These are phyloP conservation scores for Mormyrus proboscirostris DNA, from an alignment of 2,797 vertebrate genomes.

Conservation along the genomic window DNA sequence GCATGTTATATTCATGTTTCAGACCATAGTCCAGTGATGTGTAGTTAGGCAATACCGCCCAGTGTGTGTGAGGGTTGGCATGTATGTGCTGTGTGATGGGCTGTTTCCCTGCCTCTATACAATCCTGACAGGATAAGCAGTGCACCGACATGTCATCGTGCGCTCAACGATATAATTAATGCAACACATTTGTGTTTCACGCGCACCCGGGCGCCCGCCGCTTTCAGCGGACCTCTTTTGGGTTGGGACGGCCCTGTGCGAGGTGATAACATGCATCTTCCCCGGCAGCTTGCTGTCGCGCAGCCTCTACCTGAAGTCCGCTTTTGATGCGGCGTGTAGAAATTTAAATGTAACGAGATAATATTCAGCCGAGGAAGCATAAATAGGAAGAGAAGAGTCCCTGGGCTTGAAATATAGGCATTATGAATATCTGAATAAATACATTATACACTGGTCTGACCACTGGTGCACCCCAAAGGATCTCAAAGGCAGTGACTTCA, in stretches of 20 bases:
- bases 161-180: neutral
- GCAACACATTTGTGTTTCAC: neutral
- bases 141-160: neutral
- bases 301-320: neutral
- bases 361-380: neutral
- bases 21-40: no score
- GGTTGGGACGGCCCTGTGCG: neutral
- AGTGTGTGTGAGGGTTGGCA: neutral
- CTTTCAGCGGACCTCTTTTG: neutral
- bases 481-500: neutral
- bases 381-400: neutral
- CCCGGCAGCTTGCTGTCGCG: neutral
- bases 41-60: neutral
- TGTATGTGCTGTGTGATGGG: neutral
- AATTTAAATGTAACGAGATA: neutral
- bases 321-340: neutral
- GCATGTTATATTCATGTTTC: neutral
- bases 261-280: neutral
- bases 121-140: neutral
- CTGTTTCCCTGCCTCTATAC: neutral
- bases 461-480: neutral
- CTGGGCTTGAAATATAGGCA: conserved; percentile 1
- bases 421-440: conserved; percentile 13
- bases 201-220: neutral
- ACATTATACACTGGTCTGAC: neutral